Percentiles rank a stretch among this genome's conserved stretches.
phyloP scores from a whole-genome alignment of 2,113 vertebrate species.

The Thalassoma bifasciatum region DNA sequence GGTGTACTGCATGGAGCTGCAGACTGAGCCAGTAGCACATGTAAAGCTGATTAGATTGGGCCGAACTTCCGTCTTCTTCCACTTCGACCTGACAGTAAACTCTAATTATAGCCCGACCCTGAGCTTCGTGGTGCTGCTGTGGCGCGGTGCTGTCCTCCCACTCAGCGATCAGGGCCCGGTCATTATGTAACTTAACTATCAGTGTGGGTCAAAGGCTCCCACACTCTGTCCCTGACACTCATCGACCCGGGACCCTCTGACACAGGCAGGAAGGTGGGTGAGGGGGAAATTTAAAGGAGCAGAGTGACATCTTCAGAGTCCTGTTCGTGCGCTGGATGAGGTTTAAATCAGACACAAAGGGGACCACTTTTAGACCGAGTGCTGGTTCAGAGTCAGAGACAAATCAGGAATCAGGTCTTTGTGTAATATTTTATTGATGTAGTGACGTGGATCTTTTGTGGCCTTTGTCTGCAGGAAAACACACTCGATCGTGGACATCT shows the following conservation, averaged over 20 bases:
- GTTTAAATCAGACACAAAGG: too few relatives aligned
- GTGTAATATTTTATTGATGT: too few relatives aligned
- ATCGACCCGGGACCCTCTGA: not conserved
- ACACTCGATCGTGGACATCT: too few relatives aligned
- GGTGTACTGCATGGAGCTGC: conserved; percentile 31
- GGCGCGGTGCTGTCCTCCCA: too few relatives aligned
- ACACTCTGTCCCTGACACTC: conserved; percentile 35
- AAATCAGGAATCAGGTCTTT: too few relatives aligned
- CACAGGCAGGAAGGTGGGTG: not conserved
- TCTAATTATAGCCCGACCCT: conserved; percentile 70
- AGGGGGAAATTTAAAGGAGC: not conserved
- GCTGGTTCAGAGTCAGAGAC: too few relatives aligned
- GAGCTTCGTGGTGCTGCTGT: conserved; percentile 48
- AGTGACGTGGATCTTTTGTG: too few relatives aligned
- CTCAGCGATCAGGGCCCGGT: conserved; percentile 30
- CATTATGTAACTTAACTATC: conserved; percentile 56
- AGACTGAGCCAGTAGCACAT: not conserved
- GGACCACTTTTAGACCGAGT: too few relatives aligned
- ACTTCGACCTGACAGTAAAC: conserved; percentile 52
- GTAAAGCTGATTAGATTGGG: conserved; percentile 56
- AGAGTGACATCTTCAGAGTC: not conserved
- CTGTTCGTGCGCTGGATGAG: not conserved
- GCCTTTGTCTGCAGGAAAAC: too few relatives aligned
- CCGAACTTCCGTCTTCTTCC: conserved; percentile 43
- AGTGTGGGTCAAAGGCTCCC: conserved; percentile 49